These are phyloP conservation scores for Lucilia sericata DNA, from an alignment of 1,140 invertebrate genomes.

Conservation along the genomic window DNA sequence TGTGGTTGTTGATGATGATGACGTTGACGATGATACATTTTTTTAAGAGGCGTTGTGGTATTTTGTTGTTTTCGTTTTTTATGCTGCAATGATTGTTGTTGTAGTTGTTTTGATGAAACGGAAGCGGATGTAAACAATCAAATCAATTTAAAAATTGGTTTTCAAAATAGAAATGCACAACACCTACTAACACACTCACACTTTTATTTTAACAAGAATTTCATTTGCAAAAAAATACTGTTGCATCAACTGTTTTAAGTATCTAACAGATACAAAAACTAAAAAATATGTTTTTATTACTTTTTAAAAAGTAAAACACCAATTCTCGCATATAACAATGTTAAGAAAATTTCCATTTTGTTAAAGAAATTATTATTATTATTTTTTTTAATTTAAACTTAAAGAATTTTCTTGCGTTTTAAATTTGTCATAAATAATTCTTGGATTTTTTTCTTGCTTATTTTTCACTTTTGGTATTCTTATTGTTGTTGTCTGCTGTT, in stretches of 20 bases:
- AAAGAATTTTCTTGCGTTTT: neutral
- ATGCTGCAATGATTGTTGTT: neutral
- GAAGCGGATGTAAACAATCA: slow-evolving; percentile 45
- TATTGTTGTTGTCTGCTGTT: slow-evolving; percentile 26
- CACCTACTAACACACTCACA: neutral
- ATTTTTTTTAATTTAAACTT: too few species aligned
- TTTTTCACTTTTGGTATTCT: slow-evolving; percentile 28
- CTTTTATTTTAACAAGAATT: neutral
- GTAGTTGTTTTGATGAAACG: slow-evolving; percentile 6
- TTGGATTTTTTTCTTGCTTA: slow-evolving; percentile 7
- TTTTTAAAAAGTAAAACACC: neutral
- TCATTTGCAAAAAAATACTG: too few species aligned
- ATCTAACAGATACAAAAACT: neutral
- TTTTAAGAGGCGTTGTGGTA: neutral
- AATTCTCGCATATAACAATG: neutral
- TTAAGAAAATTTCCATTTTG: neutral
- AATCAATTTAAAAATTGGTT: neutral
- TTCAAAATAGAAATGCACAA: neutral
- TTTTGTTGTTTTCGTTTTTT: neutral
- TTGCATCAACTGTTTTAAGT: too few species aligned
- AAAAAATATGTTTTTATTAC: neutral
- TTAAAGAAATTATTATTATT: too few species aligned
- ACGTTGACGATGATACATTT: neutral
- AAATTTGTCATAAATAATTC: neutral
- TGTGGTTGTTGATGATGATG: neutral